These are phyloP conservation scores for Heterodera schachtii DNA, from an alignment of 1,140 invertebrate genomes.

Conservation along the genomic window DNA sequence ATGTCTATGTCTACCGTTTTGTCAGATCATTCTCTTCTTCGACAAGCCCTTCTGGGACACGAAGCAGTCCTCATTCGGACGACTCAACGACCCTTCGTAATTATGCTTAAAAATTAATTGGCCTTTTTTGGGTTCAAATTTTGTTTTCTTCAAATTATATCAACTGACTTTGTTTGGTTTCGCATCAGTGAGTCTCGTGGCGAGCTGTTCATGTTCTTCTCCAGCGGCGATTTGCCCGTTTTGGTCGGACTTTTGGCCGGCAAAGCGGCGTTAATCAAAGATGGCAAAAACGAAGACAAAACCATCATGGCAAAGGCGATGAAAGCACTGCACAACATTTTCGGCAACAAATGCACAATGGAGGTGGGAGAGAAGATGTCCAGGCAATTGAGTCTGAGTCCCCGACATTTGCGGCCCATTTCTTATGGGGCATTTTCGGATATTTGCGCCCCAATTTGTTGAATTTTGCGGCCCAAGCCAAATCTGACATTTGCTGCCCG, in stretches of 20 bases:
- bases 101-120: neutral
- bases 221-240: constrained; percentile 39
- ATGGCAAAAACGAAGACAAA: constrained; percentile 25
- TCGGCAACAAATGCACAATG: constrained; percentile 39
- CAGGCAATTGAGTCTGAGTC: no score
- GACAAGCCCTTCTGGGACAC: constrained; percentile 46
- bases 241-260: constrained; percentile 41
- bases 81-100: constrained; percentile 43
- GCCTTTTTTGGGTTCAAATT: neutral
- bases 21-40: constrained; percentile 41
- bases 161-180: constrained; percentile 19
- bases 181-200: constrained; percentile 34
- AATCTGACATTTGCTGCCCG: no score
- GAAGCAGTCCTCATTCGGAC: constrained; percentile 25
- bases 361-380: no score
- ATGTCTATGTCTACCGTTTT: no score
- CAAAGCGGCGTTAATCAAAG: constrained; percentile 29
- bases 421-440: no score
- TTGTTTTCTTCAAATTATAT: neutral
- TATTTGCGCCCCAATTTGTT: no score
- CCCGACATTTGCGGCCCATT: no score
- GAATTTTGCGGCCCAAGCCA: no score
- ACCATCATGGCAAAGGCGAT: constrained; percentile 35
- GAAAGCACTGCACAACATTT: constrained; percentile 35
- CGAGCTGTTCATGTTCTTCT: constrained; percentile 46